Evolutionary conservation across 1,140 invertebrate species (phyloP).

Genomic region (Aphaenogaster floridana): DNA sequence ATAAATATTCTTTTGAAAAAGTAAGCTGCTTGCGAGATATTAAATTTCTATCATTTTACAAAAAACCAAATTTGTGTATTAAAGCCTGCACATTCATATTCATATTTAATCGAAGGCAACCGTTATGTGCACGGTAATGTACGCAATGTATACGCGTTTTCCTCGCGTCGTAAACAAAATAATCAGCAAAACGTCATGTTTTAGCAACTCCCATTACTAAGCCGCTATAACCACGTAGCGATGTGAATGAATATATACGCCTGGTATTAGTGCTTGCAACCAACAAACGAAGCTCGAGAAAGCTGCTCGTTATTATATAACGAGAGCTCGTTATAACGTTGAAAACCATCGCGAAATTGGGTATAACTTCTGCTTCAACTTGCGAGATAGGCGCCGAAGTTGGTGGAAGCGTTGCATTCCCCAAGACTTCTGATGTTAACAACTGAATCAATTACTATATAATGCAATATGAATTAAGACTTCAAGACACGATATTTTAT

Average conservation of each 20-base stretch:
- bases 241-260: conserved; percentile 78
- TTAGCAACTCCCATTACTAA: conserved; percentile 78
- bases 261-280: conserved; percentile 80
- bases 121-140: background rate
- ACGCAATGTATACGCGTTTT: conserved; percentile 16
- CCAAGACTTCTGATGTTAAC: conserved; percentile 59
- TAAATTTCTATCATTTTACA: conserved; percentile 30
- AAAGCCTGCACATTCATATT: conserved; percentile 10
- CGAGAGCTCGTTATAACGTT: conserved; percentile 85
- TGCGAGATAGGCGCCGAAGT: conserved; percentile 62
- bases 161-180: conserved; percentile 56
- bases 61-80: conserved; percentile 18
- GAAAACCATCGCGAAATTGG: conserved; percentile 67
- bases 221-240: conserved; percentile 45
- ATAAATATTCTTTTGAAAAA: background rate
- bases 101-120: conserved; percentile 28
- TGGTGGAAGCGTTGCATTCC: conserved; percentile 53
- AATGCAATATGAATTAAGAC: conserved; percentile 56
- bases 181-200: conserved; percentile 74
- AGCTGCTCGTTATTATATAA: conserved; percentile 85
- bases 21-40: conserved; percentile 17
- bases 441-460: conserved; percentile 59
- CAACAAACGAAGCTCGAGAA: conserved; percentile 82
- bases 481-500: conserved; percentile 12
- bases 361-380: conserved; percentile 64